These are phyloP conservation scores for Larimichthys crocea DNA, from an alignment of 2,113 vertebrate species.

Conservation along the genomic window DNA sequence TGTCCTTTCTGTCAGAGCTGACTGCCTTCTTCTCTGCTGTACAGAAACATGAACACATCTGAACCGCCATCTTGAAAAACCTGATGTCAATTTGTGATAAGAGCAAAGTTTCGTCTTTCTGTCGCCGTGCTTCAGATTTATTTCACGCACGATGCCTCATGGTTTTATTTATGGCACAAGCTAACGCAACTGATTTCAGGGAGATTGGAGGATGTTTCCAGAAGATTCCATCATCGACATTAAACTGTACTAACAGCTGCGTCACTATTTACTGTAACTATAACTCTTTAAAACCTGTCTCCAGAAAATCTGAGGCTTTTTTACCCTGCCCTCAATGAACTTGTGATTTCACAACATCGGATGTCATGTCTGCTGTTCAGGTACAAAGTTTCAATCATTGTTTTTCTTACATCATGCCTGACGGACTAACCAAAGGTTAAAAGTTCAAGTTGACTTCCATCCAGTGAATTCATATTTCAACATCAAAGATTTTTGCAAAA, in stretches of 20 bases:
- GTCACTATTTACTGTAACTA: not conserved
- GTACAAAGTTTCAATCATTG: no score
- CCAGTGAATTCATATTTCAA: no score
- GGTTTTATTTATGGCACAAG: not conserved
- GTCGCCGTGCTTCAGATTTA: slow-evolving; percentile 26
- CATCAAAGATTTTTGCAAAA: no score
- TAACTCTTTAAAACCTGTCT: not conserved
- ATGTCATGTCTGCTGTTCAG: no score
- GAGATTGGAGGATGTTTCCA: not conserved
- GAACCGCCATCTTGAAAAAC: not conserved
- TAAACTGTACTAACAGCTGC: not conserved
- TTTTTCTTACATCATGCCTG: no score
- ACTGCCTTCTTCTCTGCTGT: slow-evolving; percentile 35
- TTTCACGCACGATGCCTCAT: slow-evolving; percentile 29
- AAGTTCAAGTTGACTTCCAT: no score
- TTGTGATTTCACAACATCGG: no score
- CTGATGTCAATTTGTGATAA: slow-evolving; percentile 48
- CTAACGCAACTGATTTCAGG: not conserved
- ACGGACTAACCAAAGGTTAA: no score
- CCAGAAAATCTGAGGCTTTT: not conserved
- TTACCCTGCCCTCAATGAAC: no score
- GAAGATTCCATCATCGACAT: not conserved
- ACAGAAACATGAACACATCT: slow-evolving; percentile 25
- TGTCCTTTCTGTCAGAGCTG: slow-evolving; percentile 24
- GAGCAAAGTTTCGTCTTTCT: slow-evolving; percentile 2